Evolutionary conservation across 2,888 invertebrate species (phyloP).

Genomic region (Lottia scabra): DNA sequence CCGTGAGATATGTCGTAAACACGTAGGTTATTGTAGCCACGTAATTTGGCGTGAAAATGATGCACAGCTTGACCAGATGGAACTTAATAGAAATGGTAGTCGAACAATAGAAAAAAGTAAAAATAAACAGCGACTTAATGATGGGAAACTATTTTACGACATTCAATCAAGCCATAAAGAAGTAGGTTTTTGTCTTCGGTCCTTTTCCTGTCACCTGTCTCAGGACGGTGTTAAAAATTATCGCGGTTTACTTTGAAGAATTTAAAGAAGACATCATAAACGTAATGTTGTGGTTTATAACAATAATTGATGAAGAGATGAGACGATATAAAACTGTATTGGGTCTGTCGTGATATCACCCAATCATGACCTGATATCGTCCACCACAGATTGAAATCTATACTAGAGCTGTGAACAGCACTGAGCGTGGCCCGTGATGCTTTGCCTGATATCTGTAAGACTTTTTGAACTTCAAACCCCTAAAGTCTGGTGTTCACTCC

Average conservation of each 20-base stretch:
- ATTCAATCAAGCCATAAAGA: neutral
- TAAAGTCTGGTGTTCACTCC: too few relatives aligned
- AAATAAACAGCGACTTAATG: neutral
- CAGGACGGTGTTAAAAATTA: neutral
- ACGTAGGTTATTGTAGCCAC: neutral
- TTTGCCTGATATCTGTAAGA: too few relatives aligned
- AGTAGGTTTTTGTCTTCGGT: neutral
- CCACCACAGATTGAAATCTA: too few relatives aligned
- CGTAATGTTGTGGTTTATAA: neutral
- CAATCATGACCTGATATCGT: too few relatives aligned
- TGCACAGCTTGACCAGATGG: neutral
- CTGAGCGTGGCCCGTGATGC: too few relatives aligned
- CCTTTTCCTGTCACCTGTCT: neutral
- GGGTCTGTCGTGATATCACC: too few relatives aligned
- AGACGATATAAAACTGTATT: too few relatives aligned
- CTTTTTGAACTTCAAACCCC: too few relatives aligned
- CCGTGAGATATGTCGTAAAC: neutral
- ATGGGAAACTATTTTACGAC: neutral
- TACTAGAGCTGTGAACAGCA: too few relatives aligned
- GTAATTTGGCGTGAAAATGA: constrained; percentile 7
- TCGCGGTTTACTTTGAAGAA: neutral
- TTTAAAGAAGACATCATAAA: neutral
- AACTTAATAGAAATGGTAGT: neutral
- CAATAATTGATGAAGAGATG: neutral
- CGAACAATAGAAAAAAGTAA: neutral